A percentile compares a stretch with the other conserved stretches of the same genome.
phyloP scores from a whole-genome alignment of 2,797 vertebrate genomes.

The Bradypus variegatus region DNA sequence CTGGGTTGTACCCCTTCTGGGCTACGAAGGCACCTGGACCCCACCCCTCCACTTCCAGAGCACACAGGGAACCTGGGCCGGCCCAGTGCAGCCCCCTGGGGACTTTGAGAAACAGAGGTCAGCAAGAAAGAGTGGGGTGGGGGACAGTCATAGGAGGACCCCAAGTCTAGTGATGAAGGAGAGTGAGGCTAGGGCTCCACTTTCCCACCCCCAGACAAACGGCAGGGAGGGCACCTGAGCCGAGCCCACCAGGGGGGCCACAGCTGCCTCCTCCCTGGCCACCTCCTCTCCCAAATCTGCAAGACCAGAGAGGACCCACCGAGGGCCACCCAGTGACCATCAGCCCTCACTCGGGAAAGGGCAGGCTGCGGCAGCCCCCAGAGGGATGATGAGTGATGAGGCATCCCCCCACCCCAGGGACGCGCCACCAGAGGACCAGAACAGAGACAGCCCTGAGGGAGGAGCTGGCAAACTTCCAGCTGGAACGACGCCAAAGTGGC shows the following conservation, averaged over 20 bases:
- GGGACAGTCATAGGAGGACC: background rate
- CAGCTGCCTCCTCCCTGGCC: background rate
- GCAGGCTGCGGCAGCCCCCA: background rate
- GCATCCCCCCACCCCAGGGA: background rate
- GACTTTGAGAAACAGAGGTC: background rate
- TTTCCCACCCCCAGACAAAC: background rate
- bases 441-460: background rate
- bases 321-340: background rate
- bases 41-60: background rate
- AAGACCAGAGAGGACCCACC: background rate
- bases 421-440: too few relatives aligned
- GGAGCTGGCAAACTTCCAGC: background rate
- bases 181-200: background rate
- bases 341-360: too few relatives aligned
- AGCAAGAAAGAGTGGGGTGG: background rate
- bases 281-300: background rate
- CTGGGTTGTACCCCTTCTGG: background rate
- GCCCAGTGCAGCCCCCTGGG: background rate
- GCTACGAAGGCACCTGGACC: background rate
- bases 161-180: fast-evolving
- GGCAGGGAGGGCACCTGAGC: too few relatives aligned
- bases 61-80: background rate
- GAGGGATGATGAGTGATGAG: background rate
- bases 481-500: background rate
- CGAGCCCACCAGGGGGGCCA: background rate